A percentile compares a stretch with the other conserved stretches of the same genome.
Evolutionary conservation across 2,888 invertebrate genomes (phyloP).

Genomic region (Incurvaria masculella): DNA sequence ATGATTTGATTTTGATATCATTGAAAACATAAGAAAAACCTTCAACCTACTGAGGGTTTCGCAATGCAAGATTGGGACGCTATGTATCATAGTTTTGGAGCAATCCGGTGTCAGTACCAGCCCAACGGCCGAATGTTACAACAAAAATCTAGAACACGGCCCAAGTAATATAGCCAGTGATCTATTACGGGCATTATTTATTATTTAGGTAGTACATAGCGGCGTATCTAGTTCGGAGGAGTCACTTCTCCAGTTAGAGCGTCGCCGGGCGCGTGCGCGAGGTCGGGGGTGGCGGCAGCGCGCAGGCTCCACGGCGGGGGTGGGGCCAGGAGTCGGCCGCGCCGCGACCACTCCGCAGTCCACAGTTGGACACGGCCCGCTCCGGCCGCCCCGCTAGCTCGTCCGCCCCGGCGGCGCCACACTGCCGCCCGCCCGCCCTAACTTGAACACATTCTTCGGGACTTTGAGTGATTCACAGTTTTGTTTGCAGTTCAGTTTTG

Average conservation of each 20-base stretch:
- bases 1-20: too few relatives aligned
- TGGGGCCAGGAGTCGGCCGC: constrained; percentile 37
- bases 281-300: constrained; percentile 23
- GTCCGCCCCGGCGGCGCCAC: constrained; percentile 17
- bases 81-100: too few relatives aligned
- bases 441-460: too few relatives aligned
- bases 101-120: too few relatives aligned
- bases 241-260: constrained; percentile 54
- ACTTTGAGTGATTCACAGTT: too few relatives aligned
- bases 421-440: constrained; percentile 25
- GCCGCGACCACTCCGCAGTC: constrained; percentile 47
- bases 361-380: constrained; percentile 48
- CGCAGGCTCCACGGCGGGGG: constrained; percentile 53
- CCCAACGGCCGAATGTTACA: not conserved
- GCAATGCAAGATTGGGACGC: too few relatives aligned
- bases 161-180: constrained; percentile 37
- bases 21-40: too few relatives aligned
- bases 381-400: constrained; percentile 28
- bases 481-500: too few relatives aligned
- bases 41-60: too few relatives aligned
- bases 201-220: constrained; percentile 55
- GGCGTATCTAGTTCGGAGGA: constrained; percentile 52
- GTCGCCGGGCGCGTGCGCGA: constrained; percentile 54
- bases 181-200: constrained; percentile 49
- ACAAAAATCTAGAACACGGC: constrained; percentile 30